Conservation (phyloP, 2,888 invertebrate species). For the Pristionchus mayeri region DNA sequence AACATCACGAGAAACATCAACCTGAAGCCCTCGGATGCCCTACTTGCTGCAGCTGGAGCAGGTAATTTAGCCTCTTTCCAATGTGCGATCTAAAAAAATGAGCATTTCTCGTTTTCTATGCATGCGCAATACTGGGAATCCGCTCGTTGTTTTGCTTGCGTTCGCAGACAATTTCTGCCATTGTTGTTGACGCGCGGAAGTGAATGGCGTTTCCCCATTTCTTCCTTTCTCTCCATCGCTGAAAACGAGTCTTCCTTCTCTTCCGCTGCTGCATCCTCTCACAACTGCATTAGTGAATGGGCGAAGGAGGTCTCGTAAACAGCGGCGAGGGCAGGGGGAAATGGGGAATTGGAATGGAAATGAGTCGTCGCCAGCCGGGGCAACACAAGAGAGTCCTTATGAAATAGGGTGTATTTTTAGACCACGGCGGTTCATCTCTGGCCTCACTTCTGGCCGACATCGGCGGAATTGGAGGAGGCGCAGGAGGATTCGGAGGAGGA, state of each 20-base stretch:
- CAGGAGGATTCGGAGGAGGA: conserved; percentile 48
- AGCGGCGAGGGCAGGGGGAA: neutral
- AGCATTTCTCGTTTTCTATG: neutral
- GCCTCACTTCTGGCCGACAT: conserved; percentile 47
- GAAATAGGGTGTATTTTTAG: neutral
- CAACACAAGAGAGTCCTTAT: neutral
- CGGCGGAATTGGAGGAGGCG: conserved; percentile 53
- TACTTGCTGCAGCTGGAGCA: conserved; percentile 34
- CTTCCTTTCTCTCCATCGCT: conserved; percentile 7
- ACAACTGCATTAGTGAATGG: conserved; percentile 44
- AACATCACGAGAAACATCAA: conserved; percentile 56
- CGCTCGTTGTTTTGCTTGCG: no score
- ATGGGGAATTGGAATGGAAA: conserved; percentile 12
- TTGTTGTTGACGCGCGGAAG: conserved; percentile 41
- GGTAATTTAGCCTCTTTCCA: neutral
- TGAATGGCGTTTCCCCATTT: conserved; percentile 16
- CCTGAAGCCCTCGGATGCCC: conserved; percentile 41
- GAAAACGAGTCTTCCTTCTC: conserved; percentile 22
- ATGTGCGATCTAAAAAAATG: neutral
- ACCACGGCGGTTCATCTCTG: conserved; percentile 18
- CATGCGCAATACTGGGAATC: neutral
- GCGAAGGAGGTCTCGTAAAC: conserved; percentile 2
- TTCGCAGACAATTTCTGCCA: neutral
- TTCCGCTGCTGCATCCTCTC: neutral
- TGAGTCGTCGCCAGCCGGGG: neutral